Evolutionary conservation across 2,113 vertebrate genomes (phyloP), one percentile per base, ranked within the genome.

Genomic region (Chascanopsetta lugubris): DNA sequence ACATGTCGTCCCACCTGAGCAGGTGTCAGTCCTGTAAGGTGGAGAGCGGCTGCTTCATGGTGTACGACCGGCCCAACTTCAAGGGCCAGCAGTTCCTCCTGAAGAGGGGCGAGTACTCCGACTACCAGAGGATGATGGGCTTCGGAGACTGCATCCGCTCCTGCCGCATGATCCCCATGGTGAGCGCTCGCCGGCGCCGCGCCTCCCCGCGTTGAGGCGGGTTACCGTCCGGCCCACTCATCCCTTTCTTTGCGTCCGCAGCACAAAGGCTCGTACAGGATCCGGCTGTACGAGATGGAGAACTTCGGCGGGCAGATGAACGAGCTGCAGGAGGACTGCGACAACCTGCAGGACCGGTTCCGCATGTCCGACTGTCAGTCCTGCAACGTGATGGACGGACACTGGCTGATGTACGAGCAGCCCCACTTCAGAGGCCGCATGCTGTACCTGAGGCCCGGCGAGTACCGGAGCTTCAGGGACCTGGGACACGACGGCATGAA

Each of bases 1-100:
- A 92, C 66, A 86, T 91, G 70, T 84, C 87, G 77, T 85, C 91
- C 79, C 86, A 88, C 88, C 83, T 91, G 77, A 91, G 80, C 86
- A 87, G 85, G 60, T 90, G 90, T 8, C 85, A 90, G 36, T 92
- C 91, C 77, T 87, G 87, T 80, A 83, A 72, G 75, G 90, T 92
- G 72, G 91, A 92, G 72, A 91, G 82, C 3, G 90, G 91, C 73
- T 92, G 90, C 86, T 92, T 92, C 89, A 91, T 92, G 89, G 85
- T 89, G 43, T 92, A 92, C 11, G 90, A 92, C 73, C 84, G 87
- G 0, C 25, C 77, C 17, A 88, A 82, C 85, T 92, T 68, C 83
- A 85, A 84, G 87, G 90, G 89, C 5, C 42, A 74, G 20, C 82
- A 84, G 53, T 75, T 53, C 12, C 57, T 80, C 22, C 8, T 84